Conservation (phyloP, 1,140 invertebrate genomes). For the Matsumurasca onukii region DNA sequence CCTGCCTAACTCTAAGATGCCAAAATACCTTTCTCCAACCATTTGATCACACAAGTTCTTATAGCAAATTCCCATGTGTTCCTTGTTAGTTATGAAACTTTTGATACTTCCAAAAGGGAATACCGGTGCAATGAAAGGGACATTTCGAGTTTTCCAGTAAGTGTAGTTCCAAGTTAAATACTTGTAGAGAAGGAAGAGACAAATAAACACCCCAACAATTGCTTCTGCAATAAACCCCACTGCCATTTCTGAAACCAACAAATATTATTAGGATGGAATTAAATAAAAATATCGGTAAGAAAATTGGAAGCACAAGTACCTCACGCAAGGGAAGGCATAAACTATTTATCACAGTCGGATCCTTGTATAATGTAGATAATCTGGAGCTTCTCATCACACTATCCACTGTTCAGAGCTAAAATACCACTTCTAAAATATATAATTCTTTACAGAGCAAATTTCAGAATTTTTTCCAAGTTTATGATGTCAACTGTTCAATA, state of each 20-base stretch:
- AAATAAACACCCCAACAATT: background rate
- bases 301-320: too few relatives aligned
- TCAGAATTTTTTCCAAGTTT: too few relatives aligned
- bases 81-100: background rate
- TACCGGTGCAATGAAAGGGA: background rate
- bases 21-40: constrained; percentile 3
- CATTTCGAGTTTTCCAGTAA: constrained; percentile 7
- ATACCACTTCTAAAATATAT: too few relatives aligned
- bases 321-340: too few relatives aligned
- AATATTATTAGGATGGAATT: background rate
- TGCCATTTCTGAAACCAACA: constrained; percentile 8
- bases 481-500: too few relatives aligned
- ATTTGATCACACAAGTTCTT: background rate
- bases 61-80: background rate
- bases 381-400: too few relatives aligned
- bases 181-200: background rate
- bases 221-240: background rate
- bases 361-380: too few relatives aligned
- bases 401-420: too few relatives aligned
- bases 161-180: background rate
- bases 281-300: too few relatives aligned
- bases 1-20: background rate
- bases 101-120: constrained; percentile 7
- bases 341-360: too few relatives aligned
- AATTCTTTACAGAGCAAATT: too few relatives aligned